Base-by-base conservation (phyloP, 2,113 vertebrate species). In the Aramus guarauna region DNA sequence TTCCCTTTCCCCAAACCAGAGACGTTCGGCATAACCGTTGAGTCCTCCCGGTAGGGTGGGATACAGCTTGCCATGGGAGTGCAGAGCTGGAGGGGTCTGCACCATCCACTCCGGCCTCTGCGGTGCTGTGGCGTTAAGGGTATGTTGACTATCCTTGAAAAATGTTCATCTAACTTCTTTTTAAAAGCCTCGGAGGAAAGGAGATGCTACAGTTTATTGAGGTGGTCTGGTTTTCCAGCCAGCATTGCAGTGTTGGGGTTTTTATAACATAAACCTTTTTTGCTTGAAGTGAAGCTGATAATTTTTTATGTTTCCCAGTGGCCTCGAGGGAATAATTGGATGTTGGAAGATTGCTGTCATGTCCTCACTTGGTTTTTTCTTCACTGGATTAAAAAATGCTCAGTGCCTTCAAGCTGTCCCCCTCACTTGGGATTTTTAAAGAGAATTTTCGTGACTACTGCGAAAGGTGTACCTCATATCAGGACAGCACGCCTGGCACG, bases 401-500 rank as follows among this genome's bases (percentile, higher is more conserved):
- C 47, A 9, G 36, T 15, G 39, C 37, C 30, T 92, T 68, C 63
- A 53, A 59, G 53, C 53, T 34, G 24, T 59, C 59, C 8, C 11
- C 7, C 9, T 77, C 12, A 24, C 23, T 1, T 55, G 53, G 18
- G 64, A 80, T 63, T 80, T 67, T 63, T 71, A 47, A 50, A 41
- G 50, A 20, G 34, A 56, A 60, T 62, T 69, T 52, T 71, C 71
- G 62, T 8, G 5, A 32, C 8, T 45, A 41, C 47, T 32, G 30
- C 1, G 12, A 41, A 47, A 53, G 52, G 34, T 0, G 0, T 9
- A 75, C 39, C 20, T 87, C 32, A 36, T 20, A 36, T 4, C 43
- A 66, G 41, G 68, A 68, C 19, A 80, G 43, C 67, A 26, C 6
- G 5, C 22, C 55, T 24, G 72, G 18, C 45, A 47, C 41, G 26